Base-by-base conservation (phyloP, 1,140 invertebrate genomes). In the Camponotus pennsylvanicus region DNA sequence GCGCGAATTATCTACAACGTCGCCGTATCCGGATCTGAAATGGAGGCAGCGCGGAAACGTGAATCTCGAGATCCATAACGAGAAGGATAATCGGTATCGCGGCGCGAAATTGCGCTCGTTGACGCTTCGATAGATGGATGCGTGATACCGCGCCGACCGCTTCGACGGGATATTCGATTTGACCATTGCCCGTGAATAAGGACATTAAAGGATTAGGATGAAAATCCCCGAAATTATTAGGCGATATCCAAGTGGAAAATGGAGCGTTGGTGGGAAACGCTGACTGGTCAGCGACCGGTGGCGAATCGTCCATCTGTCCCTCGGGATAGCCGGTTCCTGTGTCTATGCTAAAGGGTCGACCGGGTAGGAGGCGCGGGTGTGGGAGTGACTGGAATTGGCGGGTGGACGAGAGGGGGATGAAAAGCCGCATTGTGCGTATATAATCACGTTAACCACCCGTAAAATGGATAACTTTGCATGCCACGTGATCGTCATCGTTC, bases 361-460 rank as follows among this genome's bases (percentile, higher is more conserved):
- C 34, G 77, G 76, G 86, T 59, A 49, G 40, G 66, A 59, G 70
- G 32, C 45, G 21, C 83, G 70, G 37, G 45, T 67, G 67, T 76
- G 66, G 79, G 27, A 76, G 85, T 73, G 75, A 70, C 70, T 64
- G 67, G 86, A 89, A 89, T 84, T 55, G 64, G 83, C 64, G 75
- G 69, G 37, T 34, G 79, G 78, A 88, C 89, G 87, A 86, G 90
- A 89, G 80, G 76, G 66, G 89, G 87, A 91, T 88, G 92, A 91
- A 92, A 92, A 93, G 91, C 87, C 84, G 92, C 88, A 92, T 93
- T 93, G 92, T 93, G 90, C 93, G 92, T 92, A 91, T 92, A 91
- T 94, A 93, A 94, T 93, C 92, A 92, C 93, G 92, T 93, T 93
- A 93, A 93, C 92, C 92, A 90, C 82, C 83, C 92, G 85, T 91